These are phyloP conservation scores for Chrysochloris asiatica DNA, from an alignment of 2,113 vertebrate genomes.

Conservation along the genomic window DNA sequence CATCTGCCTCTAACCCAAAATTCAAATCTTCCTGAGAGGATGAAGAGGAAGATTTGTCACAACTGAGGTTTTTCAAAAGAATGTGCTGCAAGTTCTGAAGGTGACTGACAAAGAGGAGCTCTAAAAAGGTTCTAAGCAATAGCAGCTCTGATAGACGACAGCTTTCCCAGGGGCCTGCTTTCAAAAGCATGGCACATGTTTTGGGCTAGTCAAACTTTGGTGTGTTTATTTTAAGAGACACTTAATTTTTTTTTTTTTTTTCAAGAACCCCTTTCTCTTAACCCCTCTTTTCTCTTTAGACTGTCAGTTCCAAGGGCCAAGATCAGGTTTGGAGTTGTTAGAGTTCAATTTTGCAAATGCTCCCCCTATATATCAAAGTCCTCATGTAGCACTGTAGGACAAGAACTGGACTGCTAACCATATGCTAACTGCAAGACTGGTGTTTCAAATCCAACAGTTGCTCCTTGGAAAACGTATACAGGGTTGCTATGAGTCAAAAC, in stretches of 20 bases:
- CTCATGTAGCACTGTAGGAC: too few relatives aligned
- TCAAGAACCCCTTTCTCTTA: not conserved
- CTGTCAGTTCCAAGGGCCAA: not conserved
- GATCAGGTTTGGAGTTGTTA: not conserved
- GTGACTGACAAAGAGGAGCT: not conserved
- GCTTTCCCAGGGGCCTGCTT: not conserved
- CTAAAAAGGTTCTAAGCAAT: not conserved
- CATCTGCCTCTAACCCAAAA: conserved; percentile 55
- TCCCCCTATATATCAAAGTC: too few relatives aligned
- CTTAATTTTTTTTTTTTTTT: not conserved
- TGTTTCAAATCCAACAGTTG: too few relatives aligned
- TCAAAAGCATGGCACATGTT: not conserved
- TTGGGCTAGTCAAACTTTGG: conserved; percentile 9
- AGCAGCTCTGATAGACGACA: not conserved
- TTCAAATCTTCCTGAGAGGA: conserved; percentile 31
- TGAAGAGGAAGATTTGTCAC: conserved; percentile 50
- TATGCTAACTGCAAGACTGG: too few relatives aligned
- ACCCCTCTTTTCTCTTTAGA: not conserved
- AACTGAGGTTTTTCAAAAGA: conserved; percentile 60
- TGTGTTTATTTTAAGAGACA: conserved; percentile 35
- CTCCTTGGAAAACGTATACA: too few relatives aligned
- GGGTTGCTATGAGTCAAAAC: too few relatives aligned
- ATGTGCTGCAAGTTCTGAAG: not conserved
- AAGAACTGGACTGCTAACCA: too few relatives aligned
- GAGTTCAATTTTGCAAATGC: fast-evolving